Base-by-base conservation (phyloP, 2,888 invertebrate genomes). In the Papilio elwesi region DNA sequence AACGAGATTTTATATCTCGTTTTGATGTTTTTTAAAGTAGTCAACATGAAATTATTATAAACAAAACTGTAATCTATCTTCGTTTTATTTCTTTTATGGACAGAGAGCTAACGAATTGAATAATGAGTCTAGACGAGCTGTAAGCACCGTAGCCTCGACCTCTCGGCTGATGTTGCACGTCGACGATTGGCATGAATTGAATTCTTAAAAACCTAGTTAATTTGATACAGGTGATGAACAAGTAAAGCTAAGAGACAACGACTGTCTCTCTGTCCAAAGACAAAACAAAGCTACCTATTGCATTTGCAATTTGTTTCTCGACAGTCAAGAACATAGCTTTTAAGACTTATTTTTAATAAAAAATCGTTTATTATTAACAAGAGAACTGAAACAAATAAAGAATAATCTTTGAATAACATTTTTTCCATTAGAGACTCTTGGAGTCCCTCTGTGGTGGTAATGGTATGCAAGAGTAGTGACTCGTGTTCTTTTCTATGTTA, bases 121-220 rank as follows among this genome's bases (percentile, higher is more conserved):
- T 73, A 59, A 73, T 73, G 65, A 73, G 59, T 73, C 69, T 69
- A 66, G 73, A 68, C 55, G 63, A 69, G 68, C 68, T 73, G 68
- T 65, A 59, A 62, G 69, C 59, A 38, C 26, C 59, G 38, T 26
- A 43, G 43, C 0, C 8, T 43, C 43, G 43, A 43, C 26, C 26
- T 69, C 51, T 57, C 57, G 52, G 26, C 57, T 57, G 11, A n/a
- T 66, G 26, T 73, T 66, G 52, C 59, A 65, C 36, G 64, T 63
- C 53, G 38, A 63, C 53, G 51, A 73, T 69, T 59, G 48, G 52
- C 64, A 69, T 73, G 69, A 65, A 73, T 69, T 57, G 65, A 48
- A 63, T 65, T 69, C 52, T 59, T 69, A 69, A 59, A 66, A 65
- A 49, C 48, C 59, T 66, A 69, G 69, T 73, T 73, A 73, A 72